phyloP scores from a whole-genome alignment of 2,888 invertebrate genomes.

The Carterocephalus palaemon region DNA sequence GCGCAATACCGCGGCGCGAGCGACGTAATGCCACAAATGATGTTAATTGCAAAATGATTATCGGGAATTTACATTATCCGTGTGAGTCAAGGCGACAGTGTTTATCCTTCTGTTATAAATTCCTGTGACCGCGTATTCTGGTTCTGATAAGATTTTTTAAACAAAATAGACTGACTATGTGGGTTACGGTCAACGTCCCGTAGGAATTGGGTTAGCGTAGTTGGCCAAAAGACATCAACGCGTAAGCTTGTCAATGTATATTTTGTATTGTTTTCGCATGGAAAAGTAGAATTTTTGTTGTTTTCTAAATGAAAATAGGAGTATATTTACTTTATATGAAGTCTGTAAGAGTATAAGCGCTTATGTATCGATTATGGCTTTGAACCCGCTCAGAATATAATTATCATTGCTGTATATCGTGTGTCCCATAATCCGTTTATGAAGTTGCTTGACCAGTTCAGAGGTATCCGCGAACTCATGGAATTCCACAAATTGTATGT shows the following conservation, averaged over 20 bases:
- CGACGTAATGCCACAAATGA: constrained; percentile 45
- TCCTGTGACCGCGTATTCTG: neutral
- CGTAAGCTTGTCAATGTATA: constrained; percentile 4
- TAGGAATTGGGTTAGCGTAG: constrained; percentile 37
- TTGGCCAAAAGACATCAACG: constrained; percentile 51
- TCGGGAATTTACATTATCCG: constrained; percentile 34
- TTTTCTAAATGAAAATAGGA: neutral
- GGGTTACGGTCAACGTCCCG: constrained; percentile 47
- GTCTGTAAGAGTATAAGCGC: constrained; percentile 14
- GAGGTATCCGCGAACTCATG: constrained; percentile 18
- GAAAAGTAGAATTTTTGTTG: too few species aligned
- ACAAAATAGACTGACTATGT: constrained; percentile 40
- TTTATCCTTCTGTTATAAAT: constrained; percentile 13
- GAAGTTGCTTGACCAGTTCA: constrained; percentile 25
- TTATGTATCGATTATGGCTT: constrained; percentile 31
- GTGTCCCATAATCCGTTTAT: constrained; percentile 26
- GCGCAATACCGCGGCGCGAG: constrained; percentile 42
- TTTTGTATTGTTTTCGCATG: too few species aligned
- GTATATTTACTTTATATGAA: neutral
- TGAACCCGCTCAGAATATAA: constrained; percentile 12
- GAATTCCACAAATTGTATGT: constrained; percentile 16
- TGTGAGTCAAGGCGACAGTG: constrained; percentile 9
- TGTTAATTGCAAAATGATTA: constrained; percentile 70
- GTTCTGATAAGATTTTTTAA: constrained; percentile 34
- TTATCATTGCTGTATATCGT: constrained; percentile 21